Evolutionary conservation across 2,888 invertebrate genomes (phyloP).

Genomic region (Gandaritis pyraliata): DNA sequence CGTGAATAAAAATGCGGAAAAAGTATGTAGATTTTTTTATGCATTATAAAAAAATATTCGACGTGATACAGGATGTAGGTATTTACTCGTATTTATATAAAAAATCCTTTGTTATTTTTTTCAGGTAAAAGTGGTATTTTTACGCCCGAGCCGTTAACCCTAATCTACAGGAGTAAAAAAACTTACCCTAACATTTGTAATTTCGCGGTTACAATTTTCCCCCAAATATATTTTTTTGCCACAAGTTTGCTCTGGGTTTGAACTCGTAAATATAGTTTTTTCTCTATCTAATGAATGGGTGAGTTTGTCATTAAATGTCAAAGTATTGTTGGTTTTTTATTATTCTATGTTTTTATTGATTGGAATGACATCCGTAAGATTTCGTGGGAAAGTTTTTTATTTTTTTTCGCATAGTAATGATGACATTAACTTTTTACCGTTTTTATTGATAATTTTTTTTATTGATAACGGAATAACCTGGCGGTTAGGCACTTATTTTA

Average conservation of each 20-base stretch:
- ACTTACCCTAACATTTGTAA: slow-evolving; percentile 39
- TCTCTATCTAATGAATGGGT: slow-evolving; percentile 53
- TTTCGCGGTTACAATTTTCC: slow-evolving; percentile 66
- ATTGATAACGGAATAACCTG: no score
- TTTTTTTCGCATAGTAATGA: slow-evolving; percentile 61
- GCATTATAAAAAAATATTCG: no score
- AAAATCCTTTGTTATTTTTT: not conserved
- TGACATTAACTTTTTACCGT: slow-evolving; percentile 66
- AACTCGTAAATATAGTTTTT: slow-evolving; percentile 61
- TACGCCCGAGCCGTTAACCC: not conserved
- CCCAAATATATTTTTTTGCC: slow-evolving; percentile 51
- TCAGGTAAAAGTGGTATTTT: no score
- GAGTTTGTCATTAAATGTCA: slow-evolving; percentile 77
- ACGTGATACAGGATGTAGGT: no score
- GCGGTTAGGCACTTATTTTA: no score
- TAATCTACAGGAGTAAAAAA: slow-evolving; percentile 16
- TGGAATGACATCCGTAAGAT: slow-evolving; percentile 54
- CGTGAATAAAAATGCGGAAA: no score
- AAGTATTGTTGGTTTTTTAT: slow-evolving; percentile 51
- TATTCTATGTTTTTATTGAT: slow-evolving; percentile 74
- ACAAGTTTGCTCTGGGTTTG: slow-evolving; percentile 57
- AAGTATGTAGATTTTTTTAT: no score
- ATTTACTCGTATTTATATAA: no score
- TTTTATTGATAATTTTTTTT: no score
- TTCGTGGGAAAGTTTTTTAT: slow-evolving; percentile 67